Base-by-base conservation (phyloP, 2,888 invertebrate species). In the Dasypogon diadema region DNA sequence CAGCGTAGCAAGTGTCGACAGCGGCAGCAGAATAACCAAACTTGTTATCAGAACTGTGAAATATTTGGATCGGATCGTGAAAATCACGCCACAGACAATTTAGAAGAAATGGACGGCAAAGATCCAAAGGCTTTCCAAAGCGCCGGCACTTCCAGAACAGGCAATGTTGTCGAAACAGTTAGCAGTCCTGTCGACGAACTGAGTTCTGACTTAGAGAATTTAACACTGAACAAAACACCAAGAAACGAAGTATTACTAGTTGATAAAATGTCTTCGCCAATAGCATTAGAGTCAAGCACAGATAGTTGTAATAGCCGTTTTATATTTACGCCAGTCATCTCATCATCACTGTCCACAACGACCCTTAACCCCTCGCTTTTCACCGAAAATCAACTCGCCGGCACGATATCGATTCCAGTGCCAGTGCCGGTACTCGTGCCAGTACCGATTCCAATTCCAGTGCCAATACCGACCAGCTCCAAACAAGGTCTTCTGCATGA, bases 251-350 rank as follows among this genome's bases (percentile, higher is more conserved):
- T 55, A 55, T 34, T 58, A 48, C 42, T 58, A 46, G 74, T 74
- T 58, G 74, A 74, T 74, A 58, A 74, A 26, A 74, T 48, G 60
- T 48, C 58, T 10, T 74, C 74, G 26, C 74, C 74, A 26, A 74
- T 74, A 58, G 42, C 60, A 46, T 46, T 74, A 74, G 58, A 74
- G 3, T 14, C 65, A 22, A 12, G 14, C 21, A 21, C 10, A 21
- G 70, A 54, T n/a, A 34, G 0, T 21, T 18, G 21, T 34, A 34
- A 30, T 37, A 70, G 37, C 14, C 70, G 26, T 34, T 70, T 70
- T 70, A 70, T 54, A 70, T 70, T 54, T 70, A 54, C 54, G 30
- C 51, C 54, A 51, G 34, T 54, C 18, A 46, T 24, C 14, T 12
- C 48, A 12, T n/a, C 65, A 22, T 4, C 65, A 24, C 22, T 48